Evolutionary conservation across 2,888 invertebrate genomes (phyloP).

Genomic region (Epiblema foenella): DNA sequence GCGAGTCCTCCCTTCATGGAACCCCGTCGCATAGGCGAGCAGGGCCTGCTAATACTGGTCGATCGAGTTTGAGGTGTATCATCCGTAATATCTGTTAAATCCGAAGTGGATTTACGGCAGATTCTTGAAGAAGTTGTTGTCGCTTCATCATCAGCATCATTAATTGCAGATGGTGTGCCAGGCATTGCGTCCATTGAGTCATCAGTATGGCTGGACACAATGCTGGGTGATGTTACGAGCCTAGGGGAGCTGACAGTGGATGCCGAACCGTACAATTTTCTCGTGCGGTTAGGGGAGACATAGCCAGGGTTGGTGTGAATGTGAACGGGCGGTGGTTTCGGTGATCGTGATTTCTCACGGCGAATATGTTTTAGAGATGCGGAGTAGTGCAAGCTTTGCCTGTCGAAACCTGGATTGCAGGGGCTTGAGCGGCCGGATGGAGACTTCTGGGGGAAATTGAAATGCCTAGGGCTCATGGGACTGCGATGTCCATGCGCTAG

Average conservation of each 20-base stretch:
- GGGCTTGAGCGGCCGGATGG: slow-evolving; percentile 78
- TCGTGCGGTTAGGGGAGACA: slow-evolving; percentile 79
- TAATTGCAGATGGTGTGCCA: slow-evolving; percentile 72
- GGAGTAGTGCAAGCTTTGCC: slow-evolving; percentile 70
- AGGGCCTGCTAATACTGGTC: slow-evolving; percentile 86
- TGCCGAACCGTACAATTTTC: slow-evolving; percentile 75
- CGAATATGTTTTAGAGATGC: slow-evolving; percentile 75
- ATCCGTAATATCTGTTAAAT: slow-evolving; percentile 87
- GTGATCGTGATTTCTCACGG: slow-evolving; percentile 76
- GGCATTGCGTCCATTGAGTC: slow-evolving; percentile 76
- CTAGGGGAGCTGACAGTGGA: slow-evolving; percentile 78
- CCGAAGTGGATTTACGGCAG: slow-evolving; percentile 91
- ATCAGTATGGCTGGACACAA: slow-evolving; percentile 80
- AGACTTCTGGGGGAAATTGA: slow-evolving; percentile 83
- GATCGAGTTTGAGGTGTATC: slow-evolving; percentile 86
- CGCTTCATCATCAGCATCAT: slow-evolving; percentile 78
- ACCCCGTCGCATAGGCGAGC: slow-evolving; percentile 88
- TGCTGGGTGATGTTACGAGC: slow-evolving; percentile 76
- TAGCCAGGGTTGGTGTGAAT: slow-evolving; percentile 87
- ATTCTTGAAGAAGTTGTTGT: slow-evolving; percentile 78
- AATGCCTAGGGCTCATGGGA: slow-evolving; percentile 85
- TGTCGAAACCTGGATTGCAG: slow-evolving; percentile 62
- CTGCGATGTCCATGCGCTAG: slow-evolving; percentile 84
- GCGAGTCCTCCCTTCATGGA: slow-evolving; percentile 89
- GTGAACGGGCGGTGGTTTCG: slow-evolving; percentile 83